These are phyloP conservation scores for Lutjanus campechanus DNA, from an alignment of 2,797 vertebrate species.

Conservation along the genomic window DNA sequence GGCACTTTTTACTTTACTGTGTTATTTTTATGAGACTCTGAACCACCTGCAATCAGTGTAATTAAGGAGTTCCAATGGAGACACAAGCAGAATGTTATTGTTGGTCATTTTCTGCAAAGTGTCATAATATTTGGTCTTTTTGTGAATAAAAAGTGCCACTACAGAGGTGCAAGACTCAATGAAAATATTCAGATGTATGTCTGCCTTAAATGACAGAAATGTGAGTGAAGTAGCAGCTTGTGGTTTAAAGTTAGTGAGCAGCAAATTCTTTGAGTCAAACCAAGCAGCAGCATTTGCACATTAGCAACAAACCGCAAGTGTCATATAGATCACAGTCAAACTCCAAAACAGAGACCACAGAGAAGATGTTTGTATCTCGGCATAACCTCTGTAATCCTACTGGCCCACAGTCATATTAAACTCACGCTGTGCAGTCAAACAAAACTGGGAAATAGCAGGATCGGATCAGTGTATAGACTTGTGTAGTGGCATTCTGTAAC, in stretches of 20 bases:
- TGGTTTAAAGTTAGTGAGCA: conserved; percentile 33
- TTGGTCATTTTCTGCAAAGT: background rate
- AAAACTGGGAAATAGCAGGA: too few relatives aligned
- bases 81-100: background rate
- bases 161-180: conserved; percentile 14
- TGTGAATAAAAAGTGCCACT: conserved; percentile 10
- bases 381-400: background rate
- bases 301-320: background rate
- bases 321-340: background rate
- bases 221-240: background rate
- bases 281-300: conserved; percentile 35
- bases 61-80: background rate
- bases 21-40: background rate
- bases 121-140: background rate
- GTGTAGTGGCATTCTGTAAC: too few relatives aligned
- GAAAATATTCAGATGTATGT: conserved; percentile 5
- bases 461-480: too few relatives aligned
- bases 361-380: background rate
- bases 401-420: background rate
- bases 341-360: background rate
- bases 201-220: conserved; percentile 3
- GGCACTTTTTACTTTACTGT: conserved; percentile 6
- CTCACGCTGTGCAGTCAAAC: background rate
- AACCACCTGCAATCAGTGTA: background rate
- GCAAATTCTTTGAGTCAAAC: conserved; percentile 19